A percentile compares a stretch with the other conserved stretches of the same genome.
These are phyloP conservation scores for Chironomus riparius DNA, from an alignment of 2,888 invertebrate genomes.

Conservation along the genomic window DNA sequence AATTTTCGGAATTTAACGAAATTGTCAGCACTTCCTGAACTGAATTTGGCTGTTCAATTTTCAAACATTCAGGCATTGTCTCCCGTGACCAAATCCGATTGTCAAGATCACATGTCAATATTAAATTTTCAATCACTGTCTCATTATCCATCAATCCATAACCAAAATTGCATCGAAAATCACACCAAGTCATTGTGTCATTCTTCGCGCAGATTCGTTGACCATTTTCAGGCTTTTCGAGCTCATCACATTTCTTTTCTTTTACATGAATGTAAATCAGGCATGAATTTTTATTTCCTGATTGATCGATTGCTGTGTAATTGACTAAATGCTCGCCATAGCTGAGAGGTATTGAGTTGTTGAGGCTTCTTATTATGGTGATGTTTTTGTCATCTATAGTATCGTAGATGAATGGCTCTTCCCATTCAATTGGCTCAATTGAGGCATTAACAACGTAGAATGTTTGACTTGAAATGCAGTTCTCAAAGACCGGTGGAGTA, in stretches of 20 bases:
- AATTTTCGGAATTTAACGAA: slow-evolving; percentile 39
- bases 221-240: slow-evolving; percentile 45
- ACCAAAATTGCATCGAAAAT: slow-evolving; percentile 51
- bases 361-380: slow-evolving; percentile 38
- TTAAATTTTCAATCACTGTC: slow-evolving; percentile 33
- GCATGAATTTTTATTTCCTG: slow-evolving; percentile 51
- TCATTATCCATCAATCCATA: slow-evolving; percentile 44
- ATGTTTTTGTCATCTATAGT: slow-evolving; percentile 36
- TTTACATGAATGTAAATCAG: slow-evolving; percentile 51
- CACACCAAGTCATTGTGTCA: slow-evolving; percentile 45
- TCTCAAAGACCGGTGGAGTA: slow-evolving; percentile 49
- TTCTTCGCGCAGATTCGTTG: slow-evolving; percentile 43
- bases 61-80: slow-evolving; percentile 49
- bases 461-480: slow-evolving; percentile 50
- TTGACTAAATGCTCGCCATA: slow-evolving; percentile 48
- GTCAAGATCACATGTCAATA: slow-evolving; percentile 38
- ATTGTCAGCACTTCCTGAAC: slow-evolving; percentile 45
- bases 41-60: slow-evolving; percentile 44
- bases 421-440: slow-evolving; percentile 45
- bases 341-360: slow-evolving; percentile 44
- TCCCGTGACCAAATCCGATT: slow-evolving; percentile 40
- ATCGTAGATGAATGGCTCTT: slow-evolving; percentile 43
- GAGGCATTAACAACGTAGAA: slow-evolving; percentile 51
- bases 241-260: slow-evolving; percentile 40
- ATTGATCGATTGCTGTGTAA: slow-evolving; percentile 51